A percentile compares a stretch with the other conserved stretches of the same genome.
Conservation (phyloP, 2,113 vertebrate genomes). For the Phycodurus eques region DNA sequence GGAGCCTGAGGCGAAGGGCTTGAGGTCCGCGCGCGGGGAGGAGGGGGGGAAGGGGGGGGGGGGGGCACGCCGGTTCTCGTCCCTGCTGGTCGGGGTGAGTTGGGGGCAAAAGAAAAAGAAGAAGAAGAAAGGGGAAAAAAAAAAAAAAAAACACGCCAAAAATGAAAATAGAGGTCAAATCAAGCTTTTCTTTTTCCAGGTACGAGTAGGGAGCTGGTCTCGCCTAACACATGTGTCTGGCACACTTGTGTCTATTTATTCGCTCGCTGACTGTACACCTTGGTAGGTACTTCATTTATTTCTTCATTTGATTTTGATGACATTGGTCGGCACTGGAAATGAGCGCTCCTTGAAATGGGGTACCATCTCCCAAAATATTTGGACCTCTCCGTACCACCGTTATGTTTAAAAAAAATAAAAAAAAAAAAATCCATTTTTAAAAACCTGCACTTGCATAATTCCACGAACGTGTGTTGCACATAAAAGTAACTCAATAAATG, state of each 20-base stretch:
- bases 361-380: too few species aligned
- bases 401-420: too few species aligned
- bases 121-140: too few species aligned
- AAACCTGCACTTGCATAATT: too few species aligned
- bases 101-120: background rate
- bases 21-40: slow-evolving; percentile 32
- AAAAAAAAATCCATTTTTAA: too few species aligned
- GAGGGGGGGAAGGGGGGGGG: slow-evolving; percentile 11
- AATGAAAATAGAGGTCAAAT: too few species aligned
- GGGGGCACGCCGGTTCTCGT: slow-evolving; percentile 67
- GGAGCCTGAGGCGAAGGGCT: slow-evolving; percentile 39
- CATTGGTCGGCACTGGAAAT: too few species aligned
- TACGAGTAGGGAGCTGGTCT: slow-evolving; percentile 83
- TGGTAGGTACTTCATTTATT: background rate
- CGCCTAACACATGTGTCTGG: slow-evolving; percentile 71
- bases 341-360: too few species aligned
- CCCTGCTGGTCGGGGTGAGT: slow-evolving; percentile 83
- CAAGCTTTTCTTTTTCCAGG: slow-evolving; percentile 45
- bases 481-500: too few species aligned
- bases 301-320: too few species aligned
- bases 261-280: slow-evolving; percentile 3
- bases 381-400: too few species aligned
- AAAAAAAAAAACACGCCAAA: background rate
- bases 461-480: too few species aligned
- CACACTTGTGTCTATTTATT: slow-evolving; percentile 66